Percentiles rank a stretch among this genome's conserved stretches.
These are phyloP conservation scores for Halcyon leucocephala DNA, from an alignment of 2,797 vertebrate genomes.

Conservation along the genomic window DNA sequence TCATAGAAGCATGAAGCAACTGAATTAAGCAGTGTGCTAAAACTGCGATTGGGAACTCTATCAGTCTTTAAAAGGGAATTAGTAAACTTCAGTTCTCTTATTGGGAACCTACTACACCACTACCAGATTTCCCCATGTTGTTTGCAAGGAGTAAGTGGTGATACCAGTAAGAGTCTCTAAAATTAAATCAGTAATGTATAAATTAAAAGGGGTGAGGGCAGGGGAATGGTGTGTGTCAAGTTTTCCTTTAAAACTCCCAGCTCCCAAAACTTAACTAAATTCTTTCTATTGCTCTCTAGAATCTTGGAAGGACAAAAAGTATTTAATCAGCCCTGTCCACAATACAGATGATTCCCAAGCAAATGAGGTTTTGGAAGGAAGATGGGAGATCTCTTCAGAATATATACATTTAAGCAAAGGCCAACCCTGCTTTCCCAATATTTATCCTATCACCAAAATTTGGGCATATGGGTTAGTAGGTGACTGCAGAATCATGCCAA, in stretches of 20 bases:
- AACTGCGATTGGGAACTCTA: conserved; percentile 11
- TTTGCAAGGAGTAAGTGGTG: conserved; percentile 13
- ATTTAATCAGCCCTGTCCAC: background rate
- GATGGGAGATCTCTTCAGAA: background rate
- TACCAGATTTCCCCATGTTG: background rate
- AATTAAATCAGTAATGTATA: background rate
- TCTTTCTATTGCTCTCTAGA: background rate
- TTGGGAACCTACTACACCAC: background rate
- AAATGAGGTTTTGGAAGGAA: background rate
- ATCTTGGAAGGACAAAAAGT: background rate
- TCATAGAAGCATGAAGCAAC: conserved; percentile 26
- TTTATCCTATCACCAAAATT: background rate
- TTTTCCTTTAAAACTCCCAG: background rate
- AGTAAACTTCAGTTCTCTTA: conserved; percentile 43
- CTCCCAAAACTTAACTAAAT: background rate
- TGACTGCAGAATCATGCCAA: background rate
- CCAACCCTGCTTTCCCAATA: background rate
- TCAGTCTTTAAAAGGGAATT: conserved; percentile 52
- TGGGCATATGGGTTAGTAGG: background rate
- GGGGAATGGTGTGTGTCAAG: background rate
- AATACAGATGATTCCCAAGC: background rate
- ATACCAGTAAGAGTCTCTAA: background rate
- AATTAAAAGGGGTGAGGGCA: background rate
- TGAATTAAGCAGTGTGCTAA: conserved; percentile 50
- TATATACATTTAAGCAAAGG: background rate